A percentile compares a stretch with the other conserved stretches of the same genome.
These are phyloP conservation scores for Drosophila mulleri DNA, from an alignment of 2,888 invertebrate genomes.

Conservation along the genomic window DNA sequence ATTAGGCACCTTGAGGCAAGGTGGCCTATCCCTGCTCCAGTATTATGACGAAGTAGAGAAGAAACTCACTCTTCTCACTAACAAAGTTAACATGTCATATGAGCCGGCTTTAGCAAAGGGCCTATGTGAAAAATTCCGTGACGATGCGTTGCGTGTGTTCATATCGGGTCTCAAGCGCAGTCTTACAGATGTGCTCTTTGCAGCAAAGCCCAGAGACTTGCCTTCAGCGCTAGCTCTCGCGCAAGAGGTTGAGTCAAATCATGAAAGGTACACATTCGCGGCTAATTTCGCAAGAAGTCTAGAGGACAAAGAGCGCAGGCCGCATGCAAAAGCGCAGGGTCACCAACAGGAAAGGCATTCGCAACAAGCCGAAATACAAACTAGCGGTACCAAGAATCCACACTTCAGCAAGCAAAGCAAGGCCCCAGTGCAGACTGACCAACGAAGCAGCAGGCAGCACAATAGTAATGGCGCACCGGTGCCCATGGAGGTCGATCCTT, in stretches of 20 bases:
- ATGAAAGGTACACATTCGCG: background rate
- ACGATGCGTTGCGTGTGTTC: background rate
- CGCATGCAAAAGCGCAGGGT: conserved; percentile 1
- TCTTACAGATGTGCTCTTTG: background rate
- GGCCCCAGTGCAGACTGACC: background rate
- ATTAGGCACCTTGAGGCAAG: conserved; percentile 1
- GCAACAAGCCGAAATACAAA: background rate
- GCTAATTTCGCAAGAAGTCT: conserved; percentile 1
- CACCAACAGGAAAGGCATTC: background rate
- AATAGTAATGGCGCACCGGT: conserved; percentile 6
- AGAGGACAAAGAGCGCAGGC: conserved; percentile 1
- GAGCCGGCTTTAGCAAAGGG: background rate
- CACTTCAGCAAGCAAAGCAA: conserved; percentile 1
- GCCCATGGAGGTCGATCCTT: conserved; percentile 3
- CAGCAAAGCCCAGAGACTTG: conserved; percentile 5
- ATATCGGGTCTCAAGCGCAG: conserved; percentile 1
- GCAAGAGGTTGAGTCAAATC: background rate
- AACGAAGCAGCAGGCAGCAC: conserved; percentile 3
- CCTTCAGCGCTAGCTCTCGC: background rate
- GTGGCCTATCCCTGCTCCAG: background rate
- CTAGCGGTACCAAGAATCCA: conserved; percentile 1
- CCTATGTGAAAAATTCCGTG: background rate
- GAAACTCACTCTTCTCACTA: conserved; percentile 3
- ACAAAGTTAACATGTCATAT: conserved; percentile 1
- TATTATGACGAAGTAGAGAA: background rate